Base-by-base conservation (phyloP, 2,888 invertebrate genomes). In the Megaustenia siamemsis region DNA sequence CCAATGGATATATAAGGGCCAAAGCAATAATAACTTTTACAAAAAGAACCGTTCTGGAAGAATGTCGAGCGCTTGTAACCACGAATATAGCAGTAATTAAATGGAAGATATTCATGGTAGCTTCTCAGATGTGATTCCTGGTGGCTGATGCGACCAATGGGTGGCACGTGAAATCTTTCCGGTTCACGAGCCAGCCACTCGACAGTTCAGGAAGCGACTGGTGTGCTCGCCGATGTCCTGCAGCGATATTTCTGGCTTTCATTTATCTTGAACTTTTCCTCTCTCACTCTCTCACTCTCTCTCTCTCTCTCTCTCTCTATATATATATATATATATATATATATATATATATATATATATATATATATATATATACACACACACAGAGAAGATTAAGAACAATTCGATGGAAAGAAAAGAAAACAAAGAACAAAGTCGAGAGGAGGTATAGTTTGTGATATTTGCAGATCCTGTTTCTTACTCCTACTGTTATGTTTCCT, bases 181-280 rank as follows among this genome's bases (percentile, higher is more conserved):
- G 69, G 69, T 15, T 40, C 38, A 69, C 35, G 69, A 69, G 40
- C 40, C 69, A 69, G 69, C 40, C 40, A 21, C 15, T 40, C 69
- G 69, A 40, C 38, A 69, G 40, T 21, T 40, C 38, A 40, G 40
- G 69, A 40, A 69, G 21, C 38, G 40, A 24, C 40, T 69, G 69
- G 40, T 69, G 69, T 18, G 40, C 38, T 40, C 69, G 21, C 6
- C 12, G 40, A 69, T 40, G 38, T 69, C 69, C 69, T 60, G 28
- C 6, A 21, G 60, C 40, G 24, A 40, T 60, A 28, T 28, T 24
- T 60, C 12, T 35, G 35, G 2, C 3, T 68, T 4, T 5, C 3
- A 3, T 38, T 4, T 21, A 5, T 8, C 21, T 15, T 35, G 10
- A 38, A 32, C 38, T 56, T 5, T 35, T 38, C 38, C 1, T 68